Evolutionary conservation across 1,140 invertebrate genomes (phyloP), one percentile per base, ranked within the genome.

Genomic region (Drosophila yakuba): DNA sequence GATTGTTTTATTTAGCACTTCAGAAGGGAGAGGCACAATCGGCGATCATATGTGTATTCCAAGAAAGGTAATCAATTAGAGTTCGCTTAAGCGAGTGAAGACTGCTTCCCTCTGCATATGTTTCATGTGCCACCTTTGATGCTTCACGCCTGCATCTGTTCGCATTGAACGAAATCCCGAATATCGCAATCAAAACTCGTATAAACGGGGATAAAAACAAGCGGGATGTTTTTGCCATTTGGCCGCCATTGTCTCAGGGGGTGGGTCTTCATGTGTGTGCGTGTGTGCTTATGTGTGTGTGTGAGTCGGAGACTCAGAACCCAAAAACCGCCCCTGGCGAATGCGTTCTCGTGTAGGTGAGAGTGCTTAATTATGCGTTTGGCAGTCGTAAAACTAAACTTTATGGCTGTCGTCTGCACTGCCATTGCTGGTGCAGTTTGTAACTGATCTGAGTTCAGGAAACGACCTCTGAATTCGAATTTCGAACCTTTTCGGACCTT

Each of bases 81-180:
- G 12, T n/a, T 4, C 10, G 2, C 23, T 48, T 4, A 23, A 61
- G 4, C 32, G 25, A 45, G 28, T 20, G 4, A 36, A 2, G 23
- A 54, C 69, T 39, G 45, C 17, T 55, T 15, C 11, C 52, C 17
- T 17, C 6, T 57, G 7, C 20, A 48, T 61, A 28, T 60, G 55
- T 41, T 23, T 44, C 39, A 57, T 52, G 35, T 35, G 45, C 25
- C 25, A 50, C 15, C 35, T 44, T 60, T 23, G 17, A 50, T 12
- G 62, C 43, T 88, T 89, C 83, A 88, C 84, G 84, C 79, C 79
- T 89, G 83, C 83, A 86, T 88, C 75, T 89, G 83, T 41, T 45
- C 60, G 48, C 54, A 63, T 62, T 20, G 23, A 39, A 25, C 45
- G 39, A 52, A 36, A 47, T 68, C 51, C 66, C 44, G 11, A 72